Base-by-base conservation (phyloP, 2,797 vertebrate species). In the Halcyon smyrnensis region DNA sequence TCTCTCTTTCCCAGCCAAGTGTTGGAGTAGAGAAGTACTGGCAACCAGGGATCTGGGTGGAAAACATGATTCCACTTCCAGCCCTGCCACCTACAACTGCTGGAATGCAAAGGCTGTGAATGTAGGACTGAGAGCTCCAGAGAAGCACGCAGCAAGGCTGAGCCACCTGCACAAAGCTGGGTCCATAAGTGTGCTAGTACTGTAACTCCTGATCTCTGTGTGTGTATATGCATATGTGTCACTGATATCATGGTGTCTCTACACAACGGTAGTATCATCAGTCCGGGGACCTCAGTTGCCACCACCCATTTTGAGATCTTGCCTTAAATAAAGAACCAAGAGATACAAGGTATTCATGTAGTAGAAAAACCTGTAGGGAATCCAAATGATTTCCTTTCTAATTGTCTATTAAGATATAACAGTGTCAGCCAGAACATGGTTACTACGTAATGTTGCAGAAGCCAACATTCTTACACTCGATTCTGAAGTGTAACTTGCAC, bases 1-100 rank as follows among this genome's bases (percentile, higher is more conserved):
- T 94, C 46, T 94, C 46, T 84, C 67, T 48, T 50, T 71, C 60
- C 60, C 74, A 90, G 90, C 34, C 85, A 87, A 85, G 62, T 4
- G 8, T 10, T 73, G 54, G 30, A 71, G 50, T 15, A 67, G 34
- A 54, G 46, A 46, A 77, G 34, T 36, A 60, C 19, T 76, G 79
- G 63, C 69, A 63, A 51, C 8, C 32, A 73, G 54, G 9, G 67
- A 69, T 45, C 15, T n/a, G 43, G 28, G 34, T 82, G 14, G 43
- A 82, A 95, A 91, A 82, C 51, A 39, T 2, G 4, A 76, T 30
- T 30, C 67, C 36, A 12, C 77, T 79, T 82, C 50, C 77, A 94
- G 83, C 21, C 37, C 69, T 39, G 57, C 80, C 76, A 69, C 45
- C 25, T 57, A 71, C 65, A 30, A 28, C 24, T 80, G 71, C 73